These are phyloP conservation scores for Sardina pilchardus DNA, from an alignment of 2,113 vertebrate species.

Conservation along the genomic window DNA sequence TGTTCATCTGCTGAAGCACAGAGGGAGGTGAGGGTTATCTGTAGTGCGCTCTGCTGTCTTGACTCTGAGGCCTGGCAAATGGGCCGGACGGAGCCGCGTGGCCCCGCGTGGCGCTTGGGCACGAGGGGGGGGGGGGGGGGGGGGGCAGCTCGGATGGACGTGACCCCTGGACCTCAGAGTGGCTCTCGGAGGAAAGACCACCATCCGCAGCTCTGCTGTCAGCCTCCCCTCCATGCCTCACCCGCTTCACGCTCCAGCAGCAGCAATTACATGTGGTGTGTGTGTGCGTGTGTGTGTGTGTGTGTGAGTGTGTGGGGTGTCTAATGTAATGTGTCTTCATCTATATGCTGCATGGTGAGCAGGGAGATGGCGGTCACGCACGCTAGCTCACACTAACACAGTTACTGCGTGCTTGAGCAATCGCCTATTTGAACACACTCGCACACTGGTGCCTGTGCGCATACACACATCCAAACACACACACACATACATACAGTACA, in stretches of 20 bases:
- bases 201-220: background rate
- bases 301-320: background rate
- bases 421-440: background rate
- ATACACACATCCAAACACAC: background rate
- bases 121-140: too few species aligned
- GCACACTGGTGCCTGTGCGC: background rate
- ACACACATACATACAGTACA: background rate
- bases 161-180: background rate
- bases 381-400: background rate
- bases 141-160: background rate
- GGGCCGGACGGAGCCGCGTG: too few species aligned
- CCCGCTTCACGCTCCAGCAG: too few species aligned
- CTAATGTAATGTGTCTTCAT: background rate
- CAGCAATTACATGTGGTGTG: background rate
- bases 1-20: background rate
- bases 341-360: background rate
- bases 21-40: background rate
- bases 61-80: background rate
- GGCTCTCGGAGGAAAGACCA: too few species aligned
- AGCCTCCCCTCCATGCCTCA: background rate
- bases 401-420: background rate
- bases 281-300: conserved; percentile 6
- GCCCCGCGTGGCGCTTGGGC: too few species aligned
- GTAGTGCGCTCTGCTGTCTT: background rate
- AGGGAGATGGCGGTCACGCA: background rate